These are phyloP conservation scores for Ectemnius lituratus DNA, from an alignment of 2,888 invertebrate genomes.

Conservation along the genomic window DNA sequence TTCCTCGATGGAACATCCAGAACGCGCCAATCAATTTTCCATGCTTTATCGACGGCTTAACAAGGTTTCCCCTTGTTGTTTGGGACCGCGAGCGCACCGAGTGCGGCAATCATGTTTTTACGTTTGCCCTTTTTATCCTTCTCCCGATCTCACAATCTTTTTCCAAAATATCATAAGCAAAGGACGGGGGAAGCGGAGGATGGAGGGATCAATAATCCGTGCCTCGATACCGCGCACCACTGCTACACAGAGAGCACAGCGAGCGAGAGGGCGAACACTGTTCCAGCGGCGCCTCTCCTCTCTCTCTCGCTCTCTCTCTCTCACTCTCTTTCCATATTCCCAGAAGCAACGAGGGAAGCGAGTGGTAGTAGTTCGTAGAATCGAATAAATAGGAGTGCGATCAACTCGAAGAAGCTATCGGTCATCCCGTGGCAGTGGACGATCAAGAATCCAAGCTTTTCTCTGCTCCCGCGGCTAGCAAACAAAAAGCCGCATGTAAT, in stretches of 20 bases:
- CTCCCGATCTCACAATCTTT: conserved; percentile 24
- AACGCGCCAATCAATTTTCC: background rate
- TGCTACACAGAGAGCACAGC: conserved; percentile 19
- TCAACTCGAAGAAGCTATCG: background rate
- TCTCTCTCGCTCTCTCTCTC: too few species aligned
- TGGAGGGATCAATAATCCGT: conserved; percentile 75
- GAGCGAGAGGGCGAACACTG: background rate
- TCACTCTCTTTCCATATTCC: background rate
- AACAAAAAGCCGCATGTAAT: conserved; percentile 56
- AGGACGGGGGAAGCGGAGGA: conserved; percentile 50
- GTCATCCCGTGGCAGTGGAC: background rate
- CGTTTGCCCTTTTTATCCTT: background rate
- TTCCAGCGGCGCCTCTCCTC: background rate
- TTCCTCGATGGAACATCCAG: background rate
- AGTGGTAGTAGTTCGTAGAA: conserved; percentile 31
- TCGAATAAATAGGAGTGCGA: conserved; percentile 11
- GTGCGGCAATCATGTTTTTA: conserved; percentile 17
- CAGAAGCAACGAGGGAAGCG: conserved; percentile 18
- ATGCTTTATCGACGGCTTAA: background rate
- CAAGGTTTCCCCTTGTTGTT: background rate
- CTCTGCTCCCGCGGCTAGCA: conserved; percentile 37
- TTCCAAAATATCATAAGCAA: conserved; percentile 55
- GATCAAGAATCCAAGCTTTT: conserved; percentile 26
- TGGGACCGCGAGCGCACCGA: background rate
- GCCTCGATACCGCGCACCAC: conserved; percentile 66